These are phyloP conservation scores for Schrankia costaestrigalis DNA, from an alignment of 2,888 invertebrate species.

Conservation along the genomic window DNA sequence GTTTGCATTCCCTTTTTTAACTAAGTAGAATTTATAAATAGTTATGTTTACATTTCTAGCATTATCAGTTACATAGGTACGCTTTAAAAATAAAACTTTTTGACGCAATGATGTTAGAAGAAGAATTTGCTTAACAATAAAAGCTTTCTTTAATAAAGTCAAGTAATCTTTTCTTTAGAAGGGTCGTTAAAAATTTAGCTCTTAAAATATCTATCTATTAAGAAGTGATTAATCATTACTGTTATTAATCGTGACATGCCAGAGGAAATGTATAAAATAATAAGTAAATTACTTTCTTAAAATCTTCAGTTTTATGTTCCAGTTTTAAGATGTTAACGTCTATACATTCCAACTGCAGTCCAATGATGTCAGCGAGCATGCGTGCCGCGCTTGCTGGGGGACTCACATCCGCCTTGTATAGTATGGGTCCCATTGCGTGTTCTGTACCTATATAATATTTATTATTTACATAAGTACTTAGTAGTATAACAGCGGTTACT, in stretches of 20 bases:
- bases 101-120: too few species aligned
- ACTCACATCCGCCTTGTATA: slow-evolving; percentile 42
- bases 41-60: too few species aligned
- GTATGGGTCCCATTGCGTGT: slow-evolving; percentile 25
- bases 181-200: not conserved
- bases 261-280: not conserved
- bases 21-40: too few species aligned
- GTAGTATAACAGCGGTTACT: too few species aligned
- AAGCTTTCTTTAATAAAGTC: too few species aligned
- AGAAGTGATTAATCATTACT: not conserved
- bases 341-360: slow-evolving; percentile 34
- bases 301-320: slow-evolving; percentile 42
- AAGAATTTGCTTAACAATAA: too few species aligned
- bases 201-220: not conserved
- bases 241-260: not conserved
- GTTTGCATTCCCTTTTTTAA: too few species aligned
- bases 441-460: not conserved
- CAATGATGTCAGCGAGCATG: slow-evolving; percentile 44
- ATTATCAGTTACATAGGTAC: too few species aligned
- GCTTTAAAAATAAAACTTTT: too few species aligned
- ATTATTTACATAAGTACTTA: too few species aligned
- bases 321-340: slow-evolving; percentile 26
- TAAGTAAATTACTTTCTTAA: slow-evolving; percentile 30
- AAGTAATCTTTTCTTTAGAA: not conserved
- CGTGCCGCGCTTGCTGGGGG: slow-evolving; percentile 48